Evolutionary conservation across 2,113 vertebrate species (phyloP).

Genomic region (Pimephales promelas): DNA sequence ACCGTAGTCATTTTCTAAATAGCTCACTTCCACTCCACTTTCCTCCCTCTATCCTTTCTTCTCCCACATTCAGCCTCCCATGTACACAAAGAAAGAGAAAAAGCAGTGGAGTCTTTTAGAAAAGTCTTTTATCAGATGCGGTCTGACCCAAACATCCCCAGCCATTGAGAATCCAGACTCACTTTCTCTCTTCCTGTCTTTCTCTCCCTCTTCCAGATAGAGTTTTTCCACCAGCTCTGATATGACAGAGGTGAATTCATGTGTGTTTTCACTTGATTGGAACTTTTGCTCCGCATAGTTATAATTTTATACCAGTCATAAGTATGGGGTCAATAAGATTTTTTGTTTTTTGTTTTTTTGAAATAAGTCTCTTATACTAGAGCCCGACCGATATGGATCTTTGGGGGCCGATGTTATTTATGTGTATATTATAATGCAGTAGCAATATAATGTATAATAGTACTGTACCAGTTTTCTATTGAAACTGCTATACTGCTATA

Average conservation of each 20-base stretch:
- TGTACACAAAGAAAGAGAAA: conserved; percentile 36
- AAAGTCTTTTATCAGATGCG: conserved; percentile 34
- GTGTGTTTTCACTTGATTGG: background rate
- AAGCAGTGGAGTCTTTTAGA: background rate
- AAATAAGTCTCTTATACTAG: background rate
- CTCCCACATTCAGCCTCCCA: conserved; percentile 24
- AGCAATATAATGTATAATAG: no score
- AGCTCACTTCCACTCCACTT: conserved; percentile 41
- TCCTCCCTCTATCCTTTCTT: conserved; percentile 39
- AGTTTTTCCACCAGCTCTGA: background rate
- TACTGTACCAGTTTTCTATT: no score
- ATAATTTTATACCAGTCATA: background rate
- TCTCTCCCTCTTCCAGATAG: conserved; percentile 3
- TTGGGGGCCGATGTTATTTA: no score
- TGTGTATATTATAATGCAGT: no score
- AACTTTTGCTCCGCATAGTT: background rate
- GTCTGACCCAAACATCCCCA: conserved; percentile 36
- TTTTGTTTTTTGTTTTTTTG: background rate
- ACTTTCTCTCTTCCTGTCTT: conserved; percentile 30
- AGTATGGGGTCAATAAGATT: background rate
- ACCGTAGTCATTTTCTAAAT: conserved; percentile 44
- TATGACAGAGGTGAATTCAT: background rate
- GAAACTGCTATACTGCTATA: no score
- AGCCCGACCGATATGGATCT: no score
- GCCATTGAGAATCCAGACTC: conserved; percentile 9